Evolutionary conservation across 2,113 vertebrate species (phyloP).

Genomic region (Vanacampus margaritifer): DNA sequence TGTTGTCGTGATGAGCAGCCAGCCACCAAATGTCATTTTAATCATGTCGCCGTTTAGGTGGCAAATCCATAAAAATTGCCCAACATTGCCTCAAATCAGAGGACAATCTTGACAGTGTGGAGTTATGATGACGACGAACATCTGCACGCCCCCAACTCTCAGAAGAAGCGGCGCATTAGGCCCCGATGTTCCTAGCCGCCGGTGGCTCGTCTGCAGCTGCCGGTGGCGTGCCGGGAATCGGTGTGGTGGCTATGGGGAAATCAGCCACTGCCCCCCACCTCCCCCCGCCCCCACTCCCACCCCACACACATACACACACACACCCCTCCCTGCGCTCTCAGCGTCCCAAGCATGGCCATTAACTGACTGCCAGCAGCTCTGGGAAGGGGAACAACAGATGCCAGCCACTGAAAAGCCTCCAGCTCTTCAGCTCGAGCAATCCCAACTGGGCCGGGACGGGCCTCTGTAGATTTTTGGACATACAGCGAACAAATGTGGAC

Average conservation of each 20-base stretch:
- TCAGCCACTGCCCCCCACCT: conserved; percentile 65
- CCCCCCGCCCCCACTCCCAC: neutral
- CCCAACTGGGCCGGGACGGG: conserved; percentile 73
- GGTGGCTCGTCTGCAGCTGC: conserved; percentile 73
- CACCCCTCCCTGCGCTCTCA: conserved; percentile 53
- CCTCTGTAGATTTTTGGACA: conserved; percentile 78
- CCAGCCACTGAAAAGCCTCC: conserved; percentile 75
- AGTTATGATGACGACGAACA: conserved; percentile 67
- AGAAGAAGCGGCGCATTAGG: conserved; percentile 72
- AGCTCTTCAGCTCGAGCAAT: conserved; percentile 77
- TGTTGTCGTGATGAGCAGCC: neutral
- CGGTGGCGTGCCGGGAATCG: conserved; percentile 70
- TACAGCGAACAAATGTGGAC: conserved; percentile 77
- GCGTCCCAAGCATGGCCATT: conserved; percentile 75
- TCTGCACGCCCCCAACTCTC: conserved; percentile 70
- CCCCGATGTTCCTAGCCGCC: conserved; percentile 71
- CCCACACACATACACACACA: neutral
- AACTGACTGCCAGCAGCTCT: conserved; percentile 77
- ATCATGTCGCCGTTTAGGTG: conserved; percentile 20
- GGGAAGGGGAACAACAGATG: conserved; percentile 76
- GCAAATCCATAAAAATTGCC: conserved; percentile 12
- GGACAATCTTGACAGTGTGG: conserved; percentile 60
- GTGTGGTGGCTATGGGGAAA: conserved; percentile 73
- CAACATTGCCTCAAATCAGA: conserved; percentile 42
- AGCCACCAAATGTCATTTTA: conserved; percentile 34